Evolutionary conservation across 2,888 invertebrate genomes (phyloP).

Genomic region (Heliconius sara): DNA sequence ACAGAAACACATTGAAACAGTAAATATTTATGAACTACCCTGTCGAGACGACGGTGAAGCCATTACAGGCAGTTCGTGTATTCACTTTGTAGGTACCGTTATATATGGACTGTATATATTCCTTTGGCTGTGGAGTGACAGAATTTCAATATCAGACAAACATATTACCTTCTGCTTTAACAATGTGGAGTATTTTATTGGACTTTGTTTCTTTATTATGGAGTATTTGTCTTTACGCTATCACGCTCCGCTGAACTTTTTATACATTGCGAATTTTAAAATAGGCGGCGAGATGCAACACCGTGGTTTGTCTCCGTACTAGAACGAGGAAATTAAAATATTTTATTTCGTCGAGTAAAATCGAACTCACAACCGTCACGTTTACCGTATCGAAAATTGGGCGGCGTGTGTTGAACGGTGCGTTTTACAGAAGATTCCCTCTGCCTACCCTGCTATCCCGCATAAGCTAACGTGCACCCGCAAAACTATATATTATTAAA

Average conservation of each 20-base stretch:
- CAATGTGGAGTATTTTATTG: not conserved
- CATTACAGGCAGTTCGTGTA: slow-evolving; percentile 17
- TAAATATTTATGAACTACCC: slow-evolving; percentile 19
- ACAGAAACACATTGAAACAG: not conserved
- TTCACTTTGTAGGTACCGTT: slow-evolving; percentile 14
- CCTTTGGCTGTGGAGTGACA: not conserved
- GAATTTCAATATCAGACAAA: slow-evolving; percentile 19
- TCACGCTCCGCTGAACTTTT: not conserved
- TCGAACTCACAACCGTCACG: no score
- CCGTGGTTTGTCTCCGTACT: no score
- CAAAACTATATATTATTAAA: no score
- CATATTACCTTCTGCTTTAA: not conserved
- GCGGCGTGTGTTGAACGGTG: not conserved
- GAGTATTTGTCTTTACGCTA: no score
- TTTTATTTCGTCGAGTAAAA: no score
- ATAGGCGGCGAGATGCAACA: not conserved
- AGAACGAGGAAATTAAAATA: no score
- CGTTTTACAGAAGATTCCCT: not conserved
- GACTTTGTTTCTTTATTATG: not conserved
- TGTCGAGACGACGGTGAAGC: not conserved
- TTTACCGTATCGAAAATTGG: no score
- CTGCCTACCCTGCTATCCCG: not conserved
- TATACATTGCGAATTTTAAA: not conserved
- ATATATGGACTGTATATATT: slow-evolving; percentile 5
- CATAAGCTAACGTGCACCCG: no score